Percentiles rank a stretch among this genome's conserved stretches.
Conservation (phyloP, 2,113 vertebrate genomes). For the Nothoprocta pentlandii region DNA sequence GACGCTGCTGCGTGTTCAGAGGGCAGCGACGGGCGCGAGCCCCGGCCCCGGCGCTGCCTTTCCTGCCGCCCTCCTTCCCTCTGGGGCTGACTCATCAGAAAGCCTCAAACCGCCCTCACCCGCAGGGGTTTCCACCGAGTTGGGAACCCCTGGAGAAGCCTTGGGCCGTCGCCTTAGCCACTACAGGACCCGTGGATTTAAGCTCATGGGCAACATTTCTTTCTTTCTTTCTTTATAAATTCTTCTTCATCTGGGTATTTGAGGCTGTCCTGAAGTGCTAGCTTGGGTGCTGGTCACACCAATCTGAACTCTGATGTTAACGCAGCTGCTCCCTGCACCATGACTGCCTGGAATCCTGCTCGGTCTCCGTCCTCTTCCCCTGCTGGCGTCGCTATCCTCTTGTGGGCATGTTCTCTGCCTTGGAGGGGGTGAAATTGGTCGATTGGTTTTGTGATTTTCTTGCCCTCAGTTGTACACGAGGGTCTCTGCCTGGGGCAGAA, state of each 20-base stretch:
- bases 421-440: neutral
- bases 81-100: neutral
- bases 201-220: neutral
- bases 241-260: neutral
- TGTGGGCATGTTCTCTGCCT: rapidly evolving
- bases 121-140: neutral
- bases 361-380: neutral
- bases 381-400: neutral
- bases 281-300: neutral
- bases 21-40: neutral
- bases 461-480: neutral
- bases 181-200: neutral
- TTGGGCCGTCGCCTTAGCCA: neutral
- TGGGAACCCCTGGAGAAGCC: neutral
- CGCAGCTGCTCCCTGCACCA: neutral
- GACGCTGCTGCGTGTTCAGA: neutral
- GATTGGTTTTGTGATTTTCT: neutral
- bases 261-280: neutral
- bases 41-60: neutral
- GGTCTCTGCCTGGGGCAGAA: neutral
- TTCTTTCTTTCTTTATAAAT: too few species aligned
- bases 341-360: neutral
- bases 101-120: neutral
- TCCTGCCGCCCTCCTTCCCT: neutral
- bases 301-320: neutral